Evolutionary conservation across 1,140 invertebrate genomes (phyloP).

Genomic region (Pinna nobilis): DNA sequence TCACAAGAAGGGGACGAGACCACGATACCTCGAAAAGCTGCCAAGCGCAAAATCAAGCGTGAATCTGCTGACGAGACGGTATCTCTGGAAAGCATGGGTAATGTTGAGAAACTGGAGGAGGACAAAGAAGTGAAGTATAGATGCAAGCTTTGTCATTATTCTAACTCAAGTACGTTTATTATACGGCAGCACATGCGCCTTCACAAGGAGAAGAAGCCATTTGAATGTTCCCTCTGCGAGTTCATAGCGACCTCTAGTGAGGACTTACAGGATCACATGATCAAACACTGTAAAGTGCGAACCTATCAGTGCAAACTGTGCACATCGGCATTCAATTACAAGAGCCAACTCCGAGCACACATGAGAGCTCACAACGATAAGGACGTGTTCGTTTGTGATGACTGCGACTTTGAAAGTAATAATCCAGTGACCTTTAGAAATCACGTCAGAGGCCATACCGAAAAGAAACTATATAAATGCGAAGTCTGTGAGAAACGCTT

Average conservation of each 20-base stretch:
- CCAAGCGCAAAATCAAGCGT: conserved; percentile 47
- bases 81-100: conserved; percentile 54
- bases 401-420: conserved; percentile 67
- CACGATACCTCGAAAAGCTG: conserved; percentile 33
- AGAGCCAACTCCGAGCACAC: conserved; percentile 72
- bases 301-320: conserved; percentile 72
- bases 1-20: background rate
- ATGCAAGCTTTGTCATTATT: conserved; percentile 73
- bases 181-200: conserved; percentile 70
- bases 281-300: conserved; percentile 71
- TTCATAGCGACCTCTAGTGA: conserved; percentile 67
- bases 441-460: conserved; percentile 59
- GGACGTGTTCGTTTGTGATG: conserved; percentile 66
- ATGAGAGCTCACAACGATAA: conserved; percentile 70
- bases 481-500: conserved; percentile 59
- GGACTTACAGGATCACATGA: conserved; percentile 71
- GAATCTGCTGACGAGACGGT: conserved; percentile 49
- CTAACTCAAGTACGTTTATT: conserved; percentile 55
- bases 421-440: conserved; percentile 58
- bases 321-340: conserved; percentile 69
- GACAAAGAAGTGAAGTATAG: conserved; percentile 58
- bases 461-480: conserved; percentile 53
- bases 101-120: conserved; percentile 66
- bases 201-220: conserved; percentile 69
- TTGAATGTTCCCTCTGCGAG: conserved; percentile 72